Conservation (phyloP, 2,797 vertebrate genomes). For the Catostomus latipinnis region DNA sequence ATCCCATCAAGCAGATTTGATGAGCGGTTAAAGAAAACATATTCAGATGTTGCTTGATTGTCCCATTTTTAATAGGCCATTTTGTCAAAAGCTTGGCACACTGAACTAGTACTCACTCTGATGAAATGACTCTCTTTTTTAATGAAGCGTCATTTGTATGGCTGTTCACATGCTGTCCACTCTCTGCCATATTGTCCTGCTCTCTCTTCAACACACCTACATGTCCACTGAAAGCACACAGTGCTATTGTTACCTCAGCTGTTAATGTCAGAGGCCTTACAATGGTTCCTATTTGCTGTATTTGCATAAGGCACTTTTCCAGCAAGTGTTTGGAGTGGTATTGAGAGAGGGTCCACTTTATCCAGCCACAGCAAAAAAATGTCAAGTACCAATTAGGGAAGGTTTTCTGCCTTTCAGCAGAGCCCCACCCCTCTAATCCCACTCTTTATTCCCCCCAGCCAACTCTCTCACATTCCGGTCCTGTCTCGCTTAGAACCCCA, state of each 20-base stretch:
- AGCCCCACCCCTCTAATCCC: conserved; percentile 76
- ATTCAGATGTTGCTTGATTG: conserved; percentile 66
- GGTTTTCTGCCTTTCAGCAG: conserved; percentile 81
- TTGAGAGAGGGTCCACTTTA: conserved; percentile 82
- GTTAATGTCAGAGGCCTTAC: conserved; percentile 81
- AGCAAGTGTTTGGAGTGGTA: conserved; percentile 80
- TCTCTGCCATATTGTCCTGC: conserved; percentile 71
- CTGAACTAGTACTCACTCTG: conserved; percentile 67
- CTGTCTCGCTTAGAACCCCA: conserved; percentile 63
- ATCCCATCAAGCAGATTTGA: not conserved
- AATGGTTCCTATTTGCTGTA: conserved; percentile 78
- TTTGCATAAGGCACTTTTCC: conserved; percentile 87
- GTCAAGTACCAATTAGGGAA: conserved; percentile 87
- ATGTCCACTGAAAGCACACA: conserved; percentile 74
- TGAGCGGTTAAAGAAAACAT: conserved; percentile 3
- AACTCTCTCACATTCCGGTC: conserved; percentile 77
- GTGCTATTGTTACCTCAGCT: conserved; percentile 78
- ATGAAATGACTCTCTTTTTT: conserved; percentile 69
- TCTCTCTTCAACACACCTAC: conserved; percentile 78
- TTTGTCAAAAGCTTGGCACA: conserved; percentile 64
- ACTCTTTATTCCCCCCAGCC: conserved; percentile 71
- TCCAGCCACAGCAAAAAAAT: conserved; percentile 76
- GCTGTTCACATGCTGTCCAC: conserved; percentile 77
- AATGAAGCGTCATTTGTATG: conserved; percentile 71
- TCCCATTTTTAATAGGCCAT: conserved; percentile 68